These are phyloP conservation scores for Mystacornis crossleyi DNA, from an alignment of 2,113 vertebrate genomes.

Conservation along the genomic window DNA sequence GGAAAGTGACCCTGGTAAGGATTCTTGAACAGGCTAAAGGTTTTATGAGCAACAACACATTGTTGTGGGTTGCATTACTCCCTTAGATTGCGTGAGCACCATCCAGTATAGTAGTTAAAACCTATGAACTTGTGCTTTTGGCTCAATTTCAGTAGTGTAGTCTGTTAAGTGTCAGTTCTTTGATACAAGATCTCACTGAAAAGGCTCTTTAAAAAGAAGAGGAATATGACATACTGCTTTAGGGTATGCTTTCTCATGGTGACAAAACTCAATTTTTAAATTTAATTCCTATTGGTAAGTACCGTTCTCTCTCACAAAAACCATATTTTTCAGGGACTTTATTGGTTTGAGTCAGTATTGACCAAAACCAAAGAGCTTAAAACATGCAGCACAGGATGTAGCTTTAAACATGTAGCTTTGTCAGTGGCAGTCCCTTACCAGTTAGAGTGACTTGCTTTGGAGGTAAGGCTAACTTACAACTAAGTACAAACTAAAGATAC, in stretches of 20 bases:
- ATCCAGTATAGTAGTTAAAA: not conserved
- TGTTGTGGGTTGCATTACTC: not conserved
- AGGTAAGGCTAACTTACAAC: not conserved
- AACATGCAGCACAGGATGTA: not conserved
- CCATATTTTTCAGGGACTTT: not conserved
- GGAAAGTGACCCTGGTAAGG: not conserved
- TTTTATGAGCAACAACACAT: not conserved
- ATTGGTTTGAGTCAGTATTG: not conserved
- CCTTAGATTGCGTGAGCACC: rapidly evolving
- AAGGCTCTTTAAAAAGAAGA: not conserved
- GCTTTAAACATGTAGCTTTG: not conserved
- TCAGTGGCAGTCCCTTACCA: not conserved
- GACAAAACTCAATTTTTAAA: not conserved
- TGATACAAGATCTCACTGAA: not conserved
- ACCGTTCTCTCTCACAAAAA: not conserved
- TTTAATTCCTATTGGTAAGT: not conserved
- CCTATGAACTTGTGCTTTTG: not conserved
- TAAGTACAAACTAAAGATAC: not conserved
- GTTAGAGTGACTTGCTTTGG: not conserved
- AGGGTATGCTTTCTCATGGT: not conserved
- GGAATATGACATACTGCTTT: not conserved
- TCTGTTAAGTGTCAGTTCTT: not conserved
- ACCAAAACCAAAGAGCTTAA: not conserved
- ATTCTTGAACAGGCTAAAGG: not conserved
- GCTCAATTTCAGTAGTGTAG: not conserved